Evolutionary conservation across 2,888 invertebrate species (phyloP), one percentile per base, ranked within the genome.

Genomic region (Noctua fimbriata): DNA sequence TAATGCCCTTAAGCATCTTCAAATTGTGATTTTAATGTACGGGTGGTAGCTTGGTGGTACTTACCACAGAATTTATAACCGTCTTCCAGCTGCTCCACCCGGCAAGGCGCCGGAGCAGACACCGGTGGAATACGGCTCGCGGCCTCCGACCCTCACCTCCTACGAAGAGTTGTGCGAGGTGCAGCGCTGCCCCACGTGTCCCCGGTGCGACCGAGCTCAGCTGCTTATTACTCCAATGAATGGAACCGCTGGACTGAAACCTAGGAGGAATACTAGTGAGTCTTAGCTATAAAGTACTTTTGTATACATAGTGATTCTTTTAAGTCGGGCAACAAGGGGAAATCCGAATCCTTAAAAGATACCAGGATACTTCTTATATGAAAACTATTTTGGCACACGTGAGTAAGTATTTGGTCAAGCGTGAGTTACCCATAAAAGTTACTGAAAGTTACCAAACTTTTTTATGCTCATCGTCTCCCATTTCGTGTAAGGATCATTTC

Each of bases 181-280:
- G 10, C 95, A 96, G 83, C 93, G 93, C 5, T 97, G 97, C 76
- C 97, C 97, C 0, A 90, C 96, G 1, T 97, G 97, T 63, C 96
- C 97, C 0, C 90, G 96, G 0, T 97, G 97, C 66, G 97, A 97
- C 79, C 90, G 96, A 28, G 93, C 95, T 0, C 92, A 96, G 73
- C 92, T 97, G 1, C 94, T 96, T 71, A 96, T 97, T 70, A 92
- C 96, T 0, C 90, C 94, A 1, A 95, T 96, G 92, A 98, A 98
- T 90, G 96, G 97, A 67, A 97, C 96, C 92, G 97, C 73, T 95
- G 97, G 85, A 80, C 97, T 90, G 66, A 96, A 95, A 69, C 94
- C 94, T 1, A 93, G 94, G 69, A 93, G 96, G 66, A 96, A 95
- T 76, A 95, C 95, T 1, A 96, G 97, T 96, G 81, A 93, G 94